Conservation (phyloP, 1,140 invertebrate species). For the Drosophila tropicalis region DNA sequence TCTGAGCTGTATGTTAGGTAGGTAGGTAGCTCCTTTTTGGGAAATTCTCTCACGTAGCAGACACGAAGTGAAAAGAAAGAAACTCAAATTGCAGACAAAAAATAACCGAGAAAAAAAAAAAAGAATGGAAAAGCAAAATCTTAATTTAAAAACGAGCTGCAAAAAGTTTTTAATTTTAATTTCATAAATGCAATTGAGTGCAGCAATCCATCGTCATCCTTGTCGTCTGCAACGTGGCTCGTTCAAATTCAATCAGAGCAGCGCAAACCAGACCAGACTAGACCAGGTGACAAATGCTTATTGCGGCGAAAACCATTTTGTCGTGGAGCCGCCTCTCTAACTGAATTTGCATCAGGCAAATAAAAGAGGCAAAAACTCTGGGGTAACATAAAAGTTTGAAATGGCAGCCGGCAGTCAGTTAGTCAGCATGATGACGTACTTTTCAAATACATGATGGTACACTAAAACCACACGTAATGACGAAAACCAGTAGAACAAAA, state of each 20-base stretch:
- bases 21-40: constrained; percentile 32
- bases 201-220: constrained; percentile 24
- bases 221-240: background rate
- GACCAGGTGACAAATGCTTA: constrained; percentile 67
- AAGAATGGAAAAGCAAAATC: constrained; percentile 13
- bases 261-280: constrained; percentile 32
- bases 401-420: constrained; percentile 48
- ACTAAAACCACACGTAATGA: constrained; percentile 37
- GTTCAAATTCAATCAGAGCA: constrained; percentile 56
- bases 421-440: constrained; percentile 57
- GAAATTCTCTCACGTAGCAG: constrained; percentile 71
- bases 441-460: constrained; percentile 56
- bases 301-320: constrained; percentile 70
- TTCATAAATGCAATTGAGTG: constrained; percentile 73
- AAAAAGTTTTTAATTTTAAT: constrained; percentile 66
- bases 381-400: constrained; percentile 22
- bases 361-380: constrained; percentile 35
- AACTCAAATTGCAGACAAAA: constrained; percentile 39
- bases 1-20: constrained; percentile 8
- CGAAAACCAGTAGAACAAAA: constrained; percentile 3
- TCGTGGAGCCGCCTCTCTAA: constrained; percentile 51
- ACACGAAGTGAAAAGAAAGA: constrained; percentile 35
- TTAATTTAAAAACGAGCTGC: constrained; percentile 32
- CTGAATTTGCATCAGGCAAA: constrained; percentile 49
- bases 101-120: constrained; percentile 16